phyloP scores from a whole-genome alignment of 2,888 invertebrate species.

The Taenaris catops region DNA sequence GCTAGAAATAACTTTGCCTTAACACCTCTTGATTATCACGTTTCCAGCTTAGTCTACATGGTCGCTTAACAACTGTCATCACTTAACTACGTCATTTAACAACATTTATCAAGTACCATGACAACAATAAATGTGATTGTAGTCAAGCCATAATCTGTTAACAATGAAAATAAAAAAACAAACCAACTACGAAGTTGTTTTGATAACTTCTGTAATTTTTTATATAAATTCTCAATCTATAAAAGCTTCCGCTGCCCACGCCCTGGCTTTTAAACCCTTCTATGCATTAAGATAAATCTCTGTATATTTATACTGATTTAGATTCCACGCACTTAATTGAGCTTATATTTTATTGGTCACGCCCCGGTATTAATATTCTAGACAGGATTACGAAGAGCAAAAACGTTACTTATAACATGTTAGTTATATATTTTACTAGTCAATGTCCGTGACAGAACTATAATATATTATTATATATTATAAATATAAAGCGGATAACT shows the following conservation, averaged over 20 bases:
- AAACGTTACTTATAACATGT: background rate
- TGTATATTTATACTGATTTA: slow-evolving; percentile 22
- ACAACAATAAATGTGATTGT: background rate
- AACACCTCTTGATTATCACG: too few species aligned
- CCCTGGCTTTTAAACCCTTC: slow-evolving; percentile 17
- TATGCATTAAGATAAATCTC: slow-evolving; percentile 21
- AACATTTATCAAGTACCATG: background rate
- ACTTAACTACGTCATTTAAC: background rate
- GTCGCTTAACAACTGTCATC: background rate
- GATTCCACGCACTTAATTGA: slow-evolving; percentile 10
- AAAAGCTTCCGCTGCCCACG: slow-evolving; percentile 32
- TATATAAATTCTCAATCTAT: slow-evolving; percentile 8
- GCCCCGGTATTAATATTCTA: too few species aligned
- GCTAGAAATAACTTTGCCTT: too few species aligned
- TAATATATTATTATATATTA: background rate
- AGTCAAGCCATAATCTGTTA: too few species aligned
- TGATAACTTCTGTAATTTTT: slow-evolving; percentile 33
- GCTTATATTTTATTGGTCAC: slow-evolving; percentile 6
- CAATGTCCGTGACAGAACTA: background rate
- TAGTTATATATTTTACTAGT: background rate
- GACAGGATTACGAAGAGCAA: background rate
- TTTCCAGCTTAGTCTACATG: too few species aligned
- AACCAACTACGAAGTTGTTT: slow-evolving; percentile 1
- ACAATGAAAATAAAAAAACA: background rate
- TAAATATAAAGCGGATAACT: background rate